Evolutionary conservation across 2,797 vertebrate species (phyloP), one percentile per base, ranked within the genome.

Genomic region (Enteromius trimaculatus): DNA sequence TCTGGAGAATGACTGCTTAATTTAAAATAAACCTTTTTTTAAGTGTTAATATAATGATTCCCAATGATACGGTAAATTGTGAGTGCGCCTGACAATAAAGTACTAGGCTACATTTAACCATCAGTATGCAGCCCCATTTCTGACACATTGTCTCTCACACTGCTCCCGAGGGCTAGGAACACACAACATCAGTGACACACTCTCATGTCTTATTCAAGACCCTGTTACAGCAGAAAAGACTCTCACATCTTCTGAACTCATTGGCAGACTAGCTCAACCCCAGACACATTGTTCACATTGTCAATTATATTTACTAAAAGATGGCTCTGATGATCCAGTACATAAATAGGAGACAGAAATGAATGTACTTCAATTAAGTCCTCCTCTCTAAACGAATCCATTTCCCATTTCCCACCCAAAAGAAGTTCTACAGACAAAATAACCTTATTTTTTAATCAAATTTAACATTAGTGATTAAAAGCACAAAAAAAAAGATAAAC

Each of bases 151-250:
- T 55, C 31, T 58, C 58, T 44, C 42, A 79, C 83, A 68, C 14
- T 11, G 21, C 49, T 74, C 31, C 39, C 3, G 51, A 44, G 31
- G 83, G 68, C 19, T 72, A 42, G 7, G 55, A 55, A 26, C 47
- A 65, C 34, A 39, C 8, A 10, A 64, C 65, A 49, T 7, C 47
- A 44, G 21, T 42, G 44, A 66, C 69, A 47, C 49, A 53, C 23
- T 14, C 77, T 84, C 84, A 84, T 87, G 71, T 55, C 39, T 87
- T 81, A 88, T 87, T 88, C 68, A 88, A 77, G 29, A 23, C 37
- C 42, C 19, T 0, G 0, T 69, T 78, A 80, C 77, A 66, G 51
- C 80, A 51, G 69, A 37, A 70, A 78, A 82, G 58, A 85, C 39
- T 34, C 72, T 69, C 17, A 72, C 47, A 51, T 64, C 39, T 77